Evolutionary conservation across 2,888 invertebrate genomes (phyloP).

Genomic region (Drosophila merina): DNA sequence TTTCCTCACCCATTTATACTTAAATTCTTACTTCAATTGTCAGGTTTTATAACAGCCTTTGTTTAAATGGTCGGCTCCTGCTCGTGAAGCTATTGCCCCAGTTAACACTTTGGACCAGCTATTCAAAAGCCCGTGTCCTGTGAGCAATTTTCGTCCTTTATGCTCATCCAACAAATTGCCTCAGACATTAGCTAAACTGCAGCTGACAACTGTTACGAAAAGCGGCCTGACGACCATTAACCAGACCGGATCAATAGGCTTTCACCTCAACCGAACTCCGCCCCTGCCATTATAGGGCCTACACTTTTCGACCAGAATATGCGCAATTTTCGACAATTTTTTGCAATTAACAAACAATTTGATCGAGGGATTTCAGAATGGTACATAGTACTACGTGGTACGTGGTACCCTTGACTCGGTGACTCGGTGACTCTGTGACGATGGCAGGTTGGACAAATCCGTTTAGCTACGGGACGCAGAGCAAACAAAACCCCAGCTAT

Average conservation of each 20-base stretch:
- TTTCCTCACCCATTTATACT: background rate
- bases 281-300: conserved; percentile 18
- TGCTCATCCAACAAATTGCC: conserved; percentile 36
- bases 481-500: conserved; percentile 53
- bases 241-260: conserved; percentile 27
- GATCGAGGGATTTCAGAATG: conserved; percentile 34
- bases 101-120: conserved; percentile 15
- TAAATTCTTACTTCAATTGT: background rate
- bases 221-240: conserved; percentile 33
- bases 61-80: background rate
- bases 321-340: conserved; percentile 53
- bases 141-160: conserved; percentile 4
- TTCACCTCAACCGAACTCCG: conserved; percentile 3
- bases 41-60: background rate
- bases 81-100: conserved; percentile 2
- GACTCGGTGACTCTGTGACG: conserved; percentile 51
- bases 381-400: background rate
- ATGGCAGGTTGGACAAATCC: conserved; percentile 78
- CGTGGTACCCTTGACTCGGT: conserved; percentile 35
- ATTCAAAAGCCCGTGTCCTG: conserved; percentile 21
- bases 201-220: conserved; percentile 67
- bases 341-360: conserved; percentile 75
- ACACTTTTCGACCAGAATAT: conserved; percentile 45
- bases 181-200: conserved; percentile 62
- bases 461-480: conserved; percentile 55